A percentile compares a stretch with the other conserved stretches of the same genome.
Evolutionary conservation across 2,797 vertebrate species (phyloP).

Genomic region (Xyrichtys novacula): DNA sequence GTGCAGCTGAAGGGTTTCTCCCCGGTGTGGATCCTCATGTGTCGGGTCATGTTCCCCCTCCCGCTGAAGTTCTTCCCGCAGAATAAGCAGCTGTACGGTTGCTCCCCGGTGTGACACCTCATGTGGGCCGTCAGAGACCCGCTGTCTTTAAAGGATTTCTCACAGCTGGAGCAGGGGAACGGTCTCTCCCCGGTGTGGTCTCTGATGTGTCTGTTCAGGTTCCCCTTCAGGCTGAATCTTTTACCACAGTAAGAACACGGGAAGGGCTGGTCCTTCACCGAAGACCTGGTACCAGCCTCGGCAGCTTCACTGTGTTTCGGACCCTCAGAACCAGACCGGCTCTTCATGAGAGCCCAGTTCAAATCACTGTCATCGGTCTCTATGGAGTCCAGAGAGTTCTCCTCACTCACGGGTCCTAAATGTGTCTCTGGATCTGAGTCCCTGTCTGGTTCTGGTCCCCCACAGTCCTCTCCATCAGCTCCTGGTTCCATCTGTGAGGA

Average conservation of each 20-base stretch:
- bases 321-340: neutral
- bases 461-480: no score
- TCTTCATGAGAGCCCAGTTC: slow-evolving; percentile 26
- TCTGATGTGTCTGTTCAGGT: slow-evolving; percentile 61
- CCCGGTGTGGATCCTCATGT: slow-evolving; percentile 59
- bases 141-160: slow-evolving; percentile 60
- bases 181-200: slow-evolving; percentile 63
- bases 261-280: slow-evolving; percentile 39
- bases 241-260: slow-evolving; percentile 57
- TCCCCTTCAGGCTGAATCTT: slow-evolving; percentile 57
- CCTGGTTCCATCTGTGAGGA: slow-evolving; percentile 7
- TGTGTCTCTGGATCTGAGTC: neutral
- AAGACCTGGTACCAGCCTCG: neutral
- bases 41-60: slow-evolving; percentile 55
- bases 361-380: slow-evolving; percentile 25
- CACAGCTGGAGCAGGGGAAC: slow-evolving; percentile 49
- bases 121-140: slow-evolving; percentile 54
- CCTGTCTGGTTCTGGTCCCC: no score
- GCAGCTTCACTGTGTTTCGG: neutral
- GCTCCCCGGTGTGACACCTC: slow-evolving; percentile 63
- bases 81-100: slow-evolving; percentile 58
- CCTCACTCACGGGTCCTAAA: slow-evolving; percentile 7
- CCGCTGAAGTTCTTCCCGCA: slow-evolving; percentile 55
- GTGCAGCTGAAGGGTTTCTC: slow-evolving; percentile 50
- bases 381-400: slow-evolving; percentile 8